These are phyloP conservation scores for Lophius americanus DNA, from an alignment of 2,797 vertebrate species.

Conservation along the genomic window DNA sequence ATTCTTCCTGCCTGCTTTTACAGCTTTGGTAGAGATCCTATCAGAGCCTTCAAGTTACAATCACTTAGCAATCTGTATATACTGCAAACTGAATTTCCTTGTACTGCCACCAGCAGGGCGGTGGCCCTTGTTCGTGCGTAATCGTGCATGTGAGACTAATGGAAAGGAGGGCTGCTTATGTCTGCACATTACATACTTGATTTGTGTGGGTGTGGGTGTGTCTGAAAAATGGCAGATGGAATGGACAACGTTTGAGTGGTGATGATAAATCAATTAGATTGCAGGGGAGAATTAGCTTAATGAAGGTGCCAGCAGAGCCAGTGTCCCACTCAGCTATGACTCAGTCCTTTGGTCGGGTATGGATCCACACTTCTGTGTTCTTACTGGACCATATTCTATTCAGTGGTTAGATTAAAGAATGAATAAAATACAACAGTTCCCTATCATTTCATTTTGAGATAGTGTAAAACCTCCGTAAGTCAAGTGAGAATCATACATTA, in stretches of 20 bases:
- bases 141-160: slow-evolving; percentile 26
- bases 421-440: neutral
- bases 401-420: slow-evolving; percentile 2
- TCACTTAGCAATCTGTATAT: slow-evolving; percentile 42
- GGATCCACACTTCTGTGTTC: neutral
- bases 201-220: slow-evolving; percentile 17
- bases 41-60: slow-evolving; percentile 32
- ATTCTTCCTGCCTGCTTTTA: slow-evolving; percentile 20
- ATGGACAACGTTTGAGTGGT: slow-evolving; percentile 48
- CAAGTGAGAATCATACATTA: too few relatives aligned
- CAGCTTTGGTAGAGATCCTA: slow-evolving; percentile 17
- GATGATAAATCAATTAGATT: slow-evolving; percentile 75
- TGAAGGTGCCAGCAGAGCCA: slow-evolving; percentile 59
- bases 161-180: slow-evolving; percentile 13
- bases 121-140: neutral
- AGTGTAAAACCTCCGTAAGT: neutral
- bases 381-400: slow-evolving; percentile 9
- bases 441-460: neutral
- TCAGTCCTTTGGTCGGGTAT: slow-evolving; percentile 33
- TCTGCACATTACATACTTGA: slow-evolving; percentile 16
- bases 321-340: slow-evolving; percentile 54
- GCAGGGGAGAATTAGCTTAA: slow-evolving; percentile 57
- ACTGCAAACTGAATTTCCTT: slow-evolving; percentile 28
- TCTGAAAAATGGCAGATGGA: slow-evolving; percentile 48
- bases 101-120: neutral